These are phyloP conservation scores for Poeciliopsis turrubarensis DNA, from an alignment of 2,113 vertebrate genomes.

Conservation along the genomic window DNA sequence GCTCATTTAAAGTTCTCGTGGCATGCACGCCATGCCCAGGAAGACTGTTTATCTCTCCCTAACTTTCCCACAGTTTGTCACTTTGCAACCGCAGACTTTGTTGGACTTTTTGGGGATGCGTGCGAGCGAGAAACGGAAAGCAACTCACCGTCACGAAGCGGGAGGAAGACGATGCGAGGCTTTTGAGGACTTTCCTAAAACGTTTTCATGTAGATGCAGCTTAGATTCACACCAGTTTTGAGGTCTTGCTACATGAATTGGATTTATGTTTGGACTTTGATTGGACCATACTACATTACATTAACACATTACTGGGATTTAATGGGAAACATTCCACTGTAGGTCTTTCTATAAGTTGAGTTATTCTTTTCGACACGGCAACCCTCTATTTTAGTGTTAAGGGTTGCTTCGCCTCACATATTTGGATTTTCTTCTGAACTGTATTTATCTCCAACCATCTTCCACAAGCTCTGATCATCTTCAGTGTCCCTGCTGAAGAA, in stretches of 20 bases:
- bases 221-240: background rate
- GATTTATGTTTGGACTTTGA: background rate
- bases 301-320: no score
- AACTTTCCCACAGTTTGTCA: background rate
- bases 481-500: no score
- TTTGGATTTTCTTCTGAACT: no score
- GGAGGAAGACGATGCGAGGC: no score
- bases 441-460: no score
- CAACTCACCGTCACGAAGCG: background rate
- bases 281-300: background rate
- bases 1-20: conserved; percentile 4
- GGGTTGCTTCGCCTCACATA: no score
- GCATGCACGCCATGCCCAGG: background rate
- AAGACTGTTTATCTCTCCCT: background rate
- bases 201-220: background rate
- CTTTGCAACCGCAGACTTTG: background rate
- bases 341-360: no score
- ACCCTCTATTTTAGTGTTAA: no score
- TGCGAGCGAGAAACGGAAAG: background rate
- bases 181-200: background rate
- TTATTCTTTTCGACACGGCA: no score
- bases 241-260: background rate
- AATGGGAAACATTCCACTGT: background rate
- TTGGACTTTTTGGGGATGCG: background rate
- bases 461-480: no score